phyloP scores from a whole-genome alignment of 2,888 invertebrate species.

The Tetheella fluctuosa region DNA sequence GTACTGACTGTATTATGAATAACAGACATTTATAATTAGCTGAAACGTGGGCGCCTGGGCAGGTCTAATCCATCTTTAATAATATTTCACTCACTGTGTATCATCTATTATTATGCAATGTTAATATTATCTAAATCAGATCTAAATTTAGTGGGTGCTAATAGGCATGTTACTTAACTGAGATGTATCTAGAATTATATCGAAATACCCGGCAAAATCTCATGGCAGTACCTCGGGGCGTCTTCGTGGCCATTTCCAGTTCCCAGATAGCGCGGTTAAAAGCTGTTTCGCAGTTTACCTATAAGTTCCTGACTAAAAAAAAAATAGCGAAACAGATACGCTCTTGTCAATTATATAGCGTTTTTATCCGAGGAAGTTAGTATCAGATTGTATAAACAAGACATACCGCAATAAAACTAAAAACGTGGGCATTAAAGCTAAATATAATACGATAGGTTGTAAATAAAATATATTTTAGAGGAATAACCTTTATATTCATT shows the following conservation, averaged over 20 bases:
- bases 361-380: not conserved
- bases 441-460: not conserved
- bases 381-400: not conserved
- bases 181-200: too few species aligned
- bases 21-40: conserved; percentile 14
- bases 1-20: conserved; percentile 16
- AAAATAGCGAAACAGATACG: not conserved
- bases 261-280: too few species aligned
- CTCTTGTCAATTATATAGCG: not conserved
- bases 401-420: not conserved
- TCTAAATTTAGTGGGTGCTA: too few species aligned
- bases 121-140: too few species aligned
- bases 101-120: too few species aligned
- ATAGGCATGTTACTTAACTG: too few species aligned
- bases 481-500: conserved; percentile 82
- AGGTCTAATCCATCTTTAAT: not conserved
- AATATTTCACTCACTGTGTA: too few species aligned
- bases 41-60: conserved; percentile 3
- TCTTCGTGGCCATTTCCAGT: too few species aligned
- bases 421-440: conserved; percentile 1
- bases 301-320: too few species aligned
- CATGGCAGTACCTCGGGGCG: too few species aligned
- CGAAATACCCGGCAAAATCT: too few species aligned
- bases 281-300: too few species aligned
- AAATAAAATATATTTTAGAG: conserved; percentile 66